Percentiles rank a stretch among this genome's conserved stretches.
These are phyloP conservation scores for Pseudanteris insignis DNA, from an alignment of 2,888 invertebrate species.

Conservation along the genomic window DNA sequence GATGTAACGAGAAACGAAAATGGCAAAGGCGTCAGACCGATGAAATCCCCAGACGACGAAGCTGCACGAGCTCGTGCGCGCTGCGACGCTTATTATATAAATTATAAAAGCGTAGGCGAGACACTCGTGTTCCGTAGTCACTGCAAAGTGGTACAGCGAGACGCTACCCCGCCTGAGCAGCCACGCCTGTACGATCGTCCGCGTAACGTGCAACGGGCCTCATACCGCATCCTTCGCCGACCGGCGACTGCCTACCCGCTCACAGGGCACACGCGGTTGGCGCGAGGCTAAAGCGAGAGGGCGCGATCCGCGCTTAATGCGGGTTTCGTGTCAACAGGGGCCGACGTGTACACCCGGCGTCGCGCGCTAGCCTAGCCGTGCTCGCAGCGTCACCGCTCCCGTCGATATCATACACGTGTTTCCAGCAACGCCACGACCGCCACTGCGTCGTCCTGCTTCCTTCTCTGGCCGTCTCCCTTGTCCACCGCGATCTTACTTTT, in stretches of 20 bases:
- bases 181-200: conserved; percentile 44
- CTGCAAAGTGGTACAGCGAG: conserved; percentile 41
- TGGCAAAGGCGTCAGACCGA: conserved; percentile 16
- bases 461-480: too few species aligned
- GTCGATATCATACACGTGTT: conserved; percentile 58
- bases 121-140: conserved; percentile 43
- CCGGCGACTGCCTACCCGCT: conserved; percentile 33
- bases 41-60: conserved; percentile 24
- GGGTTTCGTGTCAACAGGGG: conserved; percentile 62
- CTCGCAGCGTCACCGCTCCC: conserved; percentile 31
- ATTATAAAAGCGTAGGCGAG: conserved; percentile 42
- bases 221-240: conserved; percentile 46
- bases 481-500: conserved; percentile 37
- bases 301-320: conserved; percentile 62
- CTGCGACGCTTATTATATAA: conserved; percentile 22
- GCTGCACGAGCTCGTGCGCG: conserved; percentile 10
- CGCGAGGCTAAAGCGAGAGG: conserved; percentile 52
- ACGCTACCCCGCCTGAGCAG: conserved; percentile 29
- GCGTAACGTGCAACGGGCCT: conserved; percentile 37
- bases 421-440: conserved; percentile 58
- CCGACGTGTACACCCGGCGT: conserved; percentile 50
- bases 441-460: conserved; percentile 47
- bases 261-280: conserved; percentile 43
- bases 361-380: conserved; percentile 31
- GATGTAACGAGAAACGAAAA: conserved; percentile 6